Percentiles rank a stretch among this genome's conserved stretches.
Conservation (phyloP, 2,113 vertebrate genomes). For the Epinephelus cyanopodus region DNA sequence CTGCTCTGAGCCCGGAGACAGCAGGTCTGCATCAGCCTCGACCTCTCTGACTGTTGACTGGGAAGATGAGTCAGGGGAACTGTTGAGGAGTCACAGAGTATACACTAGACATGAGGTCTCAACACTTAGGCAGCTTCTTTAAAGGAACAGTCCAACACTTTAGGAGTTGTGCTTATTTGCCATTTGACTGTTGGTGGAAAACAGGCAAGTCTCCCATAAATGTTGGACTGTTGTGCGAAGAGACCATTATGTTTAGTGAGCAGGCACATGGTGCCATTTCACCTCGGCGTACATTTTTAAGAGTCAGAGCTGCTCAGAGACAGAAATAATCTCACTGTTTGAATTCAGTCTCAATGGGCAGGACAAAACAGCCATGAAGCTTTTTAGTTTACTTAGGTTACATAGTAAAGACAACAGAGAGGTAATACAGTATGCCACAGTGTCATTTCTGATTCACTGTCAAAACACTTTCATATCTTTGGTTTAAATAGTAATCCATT, state of each 20-base stretch:
- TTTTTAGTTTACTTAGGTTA: not conserved
- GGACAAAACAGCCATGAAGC: not conserved
- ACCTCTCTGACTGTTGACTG: slow-evolving; percentile 87
- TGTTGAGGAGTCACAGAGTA: too few relatives aligned
- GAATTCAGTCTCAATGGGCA: not conserved
- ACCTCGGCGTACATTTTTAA: not conserved
- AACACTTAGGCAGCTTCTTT: not conserved
- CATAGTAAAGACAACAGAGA: too few relatives aligned
- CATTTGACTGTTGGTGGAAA: too few relatives aligned
- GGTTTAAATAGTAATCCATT: too few relatives aligned
- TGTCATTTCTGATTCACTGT: too few relatives aligned
- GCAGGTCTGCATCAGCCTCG: slow-evolving; percentile 92
- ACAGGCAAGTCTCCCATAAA: too few relatives aligned
- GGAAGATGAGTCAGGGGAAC: too few relatives aligned
- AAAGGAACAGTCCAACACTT: not conserved
- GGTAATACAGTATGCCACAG: too few relatives aligned
- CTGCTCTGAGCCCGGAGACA: slow-evolving; percentile 88
- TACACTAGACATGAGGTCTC: not conserved
- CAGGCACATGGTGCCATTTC: not conserved
- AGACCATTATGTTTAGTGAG: not conserved
- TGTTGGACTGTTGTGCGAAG: not conserved
- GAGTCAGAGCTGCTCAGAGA: slow-evolving; percentile 9
- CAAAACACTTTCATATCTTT: too few relatives aligned
- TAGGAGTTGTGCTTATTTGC: too few relatives aligned
- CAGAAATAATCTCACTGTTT: not conserved